Evolutionary conservation across 2,113 vertebrate genomes (phyloP).

Genomic region (Tychaedon coryphoeus): DNA sequence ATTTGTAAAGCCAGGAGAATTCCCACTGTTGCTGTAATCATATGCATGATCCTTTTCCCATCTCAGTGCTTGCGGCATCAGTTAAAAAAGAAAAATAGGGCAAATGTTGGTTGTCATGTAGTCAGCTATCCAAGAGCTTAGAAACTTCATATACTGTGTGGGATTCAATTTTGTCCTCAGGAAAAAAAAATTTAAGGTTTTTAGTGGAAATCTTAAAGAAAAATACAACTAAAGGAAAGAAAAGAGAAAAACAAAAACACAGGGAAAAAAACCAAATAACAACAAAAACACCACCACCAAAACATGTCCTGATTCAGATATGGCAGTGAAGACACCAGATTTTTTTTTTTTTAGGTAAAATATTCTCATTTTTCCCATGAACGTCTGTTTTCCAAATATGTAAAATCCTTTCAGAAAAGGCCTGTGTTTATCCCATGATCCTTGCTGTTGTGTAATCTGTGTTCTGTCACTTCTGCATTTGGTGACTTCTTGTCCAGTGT

Average conservation of each 20-base stretch:
- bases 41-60: slow-evolving; percentile 41
- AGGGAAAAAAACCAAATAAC: fast-evolving
- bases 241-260: neutral
- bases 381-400: neutral
- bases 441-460: fast-evolving
- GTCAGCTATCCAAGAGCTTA: neutral
- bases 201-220: neutral
- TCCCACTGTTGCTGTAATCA: slow-evolving; percentile 42
- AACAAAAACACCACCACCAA: neutral
- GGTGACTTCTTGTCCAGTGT: neutral
- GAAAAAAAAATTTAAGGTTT: neutral
- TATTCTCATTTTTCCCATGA: neutral
- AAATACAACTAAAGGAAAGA: neutral
- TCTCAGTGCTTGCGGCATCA: slow-evolving; percentile 8
- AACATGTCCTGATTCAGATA: neutral
- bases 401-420: neutral
- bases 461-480: neutral
- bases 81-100: slow-evolving; percentile 42
- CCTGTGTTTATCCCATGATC: neutral
- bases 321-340: neutral
- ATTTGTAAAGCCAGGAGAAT: slow-evolving; percentile 52
- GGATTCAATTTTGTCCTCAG: neutral
- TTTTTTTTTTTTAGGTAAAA: neutral
- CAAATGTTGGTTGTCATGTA: neutral
- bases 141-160: neutral